These are phyloP conservation scores for Melipona bicolor DNA, from an alignment of 2,888 invertebrate species.

Conservation along the genomic window DNA sequence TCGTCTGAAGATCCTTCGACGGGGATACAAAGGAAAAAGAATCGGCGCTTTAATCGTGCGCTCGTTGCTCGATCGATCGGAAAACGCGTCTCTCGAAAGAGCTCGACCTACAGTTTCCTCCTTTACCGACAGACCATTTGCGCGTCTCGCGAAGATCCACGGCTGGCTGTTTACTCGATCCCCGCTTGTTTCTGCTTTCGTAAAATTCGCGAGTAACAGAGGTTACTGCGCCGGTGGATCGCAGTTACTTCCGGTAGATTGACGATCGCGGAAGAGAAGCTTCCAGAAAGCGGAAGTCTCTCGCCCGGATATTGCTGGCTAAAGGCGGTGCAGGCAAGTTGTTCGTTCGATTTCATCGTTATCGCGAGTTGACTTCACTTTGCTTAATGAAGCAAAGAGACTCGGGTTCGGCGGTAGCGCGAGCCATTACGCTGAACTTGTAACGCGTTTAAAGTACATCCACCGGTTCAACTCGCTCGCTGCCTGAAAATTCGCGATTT, in stretches of 20 bases:
- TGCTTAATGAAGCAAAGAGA: conserved; percentile 28
- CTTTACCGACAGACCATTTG: neutral
- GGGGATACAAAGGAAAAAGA: neutral
- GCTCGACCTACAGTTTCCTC: no score
- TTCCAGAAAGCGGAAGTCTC: neutral
- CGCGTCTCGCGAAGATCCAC: neutral
- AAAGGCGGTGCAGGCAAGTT: neutral
- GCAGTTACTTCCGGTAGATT: conserved; percentile 1
- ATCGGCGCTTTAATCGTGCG: neutral
- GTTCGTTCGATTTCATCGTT: conserved; percentile 21
- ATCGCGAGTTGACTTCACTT: conserved; percentile 25
- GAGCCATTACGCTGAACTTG: neutral
- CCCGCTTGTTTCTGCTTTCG: neutral
- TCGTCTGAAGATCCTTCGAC: neutral
- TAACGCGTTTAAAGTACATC: neutral
- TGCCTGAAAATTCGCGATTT: no score
- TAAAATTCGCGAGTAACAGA: conserved; percentile 14
- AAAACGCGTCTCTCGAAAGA: no score
- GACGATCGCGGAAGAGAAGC: conserved; percentile 1
- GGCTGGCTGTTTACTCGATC: conserved; percentile 12
- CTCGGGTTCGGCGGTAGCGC: neutral
- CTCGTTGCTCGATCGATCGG: no score
- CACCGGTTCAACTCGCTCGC: no score
- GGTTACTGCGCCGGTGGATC: neutral
- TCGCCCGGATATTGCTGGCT: neutral